These are phyloP conservation scores for Morinoia aosen DNA, from an alignment of 2,888 invertebrate species.

Conservation along the genomic window DNA sequence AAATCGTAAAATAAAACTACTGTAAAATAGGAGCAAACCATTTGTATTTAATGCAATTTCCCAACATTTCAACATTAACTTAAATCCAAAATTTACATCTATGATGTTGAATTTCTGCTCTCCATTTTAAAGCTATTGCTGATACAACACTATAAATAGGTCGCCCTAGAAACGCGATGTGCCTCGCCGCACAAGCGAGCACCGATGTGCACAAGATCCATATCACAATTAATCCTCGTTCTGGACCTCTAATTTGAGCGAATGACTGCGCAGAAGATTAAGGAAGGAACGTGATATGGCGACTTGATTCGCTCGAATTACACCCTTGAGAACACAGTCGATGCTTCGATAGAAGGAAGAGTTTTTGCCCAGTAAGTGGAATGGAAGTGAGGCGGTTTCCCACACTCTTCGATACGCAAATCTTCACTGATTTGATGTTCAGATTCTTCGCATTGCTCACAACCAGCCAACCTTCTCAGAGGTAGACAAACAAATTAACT, in stretches of 20 bases:
- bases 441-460: background rate
- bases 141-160: background rate
- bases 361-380: background rate
- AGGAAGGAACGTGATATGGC: background rate
- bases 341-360: background rate
- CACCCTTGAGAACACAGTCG: background rate
- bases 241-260: background rate
- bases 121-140: background rate
- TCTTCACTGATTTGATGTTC: background rate
- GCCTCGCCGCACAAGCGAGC: background rate
- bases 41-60: too few relatives aligned
- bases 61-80: too few relatives aligned
- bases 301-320: slow-evolving; percentile 1
- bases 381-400: background rate
- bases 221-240: background rate
- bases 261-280: background rate
- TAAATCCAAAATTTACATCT: too few relatives aligned
- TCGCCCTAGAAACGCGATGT: background rate
- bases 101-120: background rate
- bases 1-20: too few relatives aligned
- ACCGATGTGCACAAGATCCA: background rate
- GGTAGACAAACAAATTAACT: background rate
- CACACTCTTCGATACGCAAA: background rate
- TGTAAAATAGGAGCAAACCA: too few relatives aligned
- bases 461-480: background rate